Base-by-base conservation (phyloP, 2,797 vertebrate genomes). In the Catamblyrhynchus diadema region DNA sequence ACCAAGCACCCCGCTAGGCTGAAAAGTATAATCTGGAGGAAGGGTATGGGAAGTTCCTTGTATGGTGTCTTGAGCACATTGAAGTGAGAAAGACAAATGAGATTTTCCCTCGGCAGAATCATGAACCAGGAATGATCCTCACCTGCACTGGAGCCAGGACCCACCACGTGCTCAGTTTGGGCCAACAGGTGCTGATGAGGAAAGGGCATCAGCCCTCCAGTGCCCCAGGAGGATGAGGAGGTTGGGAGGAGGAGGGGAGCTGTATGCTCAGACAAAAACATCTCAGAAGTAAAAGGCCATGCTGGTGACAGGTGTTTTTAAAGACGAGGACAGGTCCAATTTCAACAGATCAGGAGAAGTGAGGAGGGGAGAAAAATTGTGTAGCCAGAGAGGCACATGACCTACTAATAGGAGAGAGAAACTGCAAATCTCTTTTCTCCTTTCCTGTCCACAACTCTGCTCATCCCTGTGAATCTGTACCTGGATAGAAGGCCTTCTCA, bases 61-160 rank as follows among this genome's bases (percentile, higher is more conserved):
- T 24, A 10, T 0, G 0, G 6, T 59, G 22, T 27, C 51, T 70
- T 32, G 33, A 57, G 32, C 22, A 60, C 14, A 25, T 0, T n/a
- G 37, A 71, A 84, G 20, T 30, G 20, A 62, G 35, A 42, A 84
- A 69, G 24, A n/a, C 6, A 35, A 75, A 86, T 2, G 23, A 84
- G 37, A 19, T 69, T 70, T 91, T 87, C 54, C 35, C 9, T 82
- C 2, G 3, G 13, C 22, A 60, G 51, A 69, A 64, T 28, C 42
- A 25, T 57, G 54, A 67, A 19, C 15, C 4, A 32, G 47, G 8
- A 48, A n/a, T 0, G 2, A 50, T 24, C 20, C 14, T 72, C 17
- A 30, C 11, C 35, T 41, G 22, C 2, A 8, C 22, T 35, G 54
- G 35, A 72, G 45, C n/a, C 50, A 72, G 44, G 37, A 50, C 20